Base-by-base conservation (phyloP, 2,797 vertebrate genomes). In the Pagetopsis macropterus region DNA sequence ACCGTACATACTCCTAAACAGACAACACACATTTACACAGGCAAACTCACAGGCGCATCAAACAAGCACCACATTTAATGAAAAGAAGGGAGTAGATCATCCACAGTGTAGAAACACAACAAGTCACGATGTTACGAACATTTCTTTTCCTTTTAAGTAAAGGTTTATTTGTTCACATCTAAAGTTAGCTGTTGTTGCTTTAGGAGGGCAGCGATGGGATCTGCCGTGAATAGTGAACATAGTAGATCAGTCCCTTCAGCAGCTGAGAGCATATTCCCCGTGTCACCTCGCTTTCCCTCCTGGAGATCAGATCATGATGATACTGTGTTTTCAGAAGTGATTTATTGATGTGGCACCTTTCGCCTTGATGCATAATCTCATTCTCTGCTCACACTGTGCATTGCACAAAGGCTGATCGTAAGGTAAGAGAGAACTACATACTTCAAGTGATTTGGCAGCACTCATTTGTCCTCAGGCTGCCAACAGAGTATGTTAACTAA, bases 341-440 rank as follows among this genome's bases (percentile, higher is more conserved):
- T 83, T 68, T 84, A 66, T 78, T 70, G 62, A 77, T 70, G 40
- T 69, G 70, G 41, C 74, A 76, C 73, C 55, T 78, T 76, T 65
- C 16, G 3, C 45, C 81, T 81, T 82, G 45, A 75, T 15, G 60
- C 69, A 79, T 88, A 75, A 87, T 84, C 72, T 79, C 27, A 49
- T 80, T 84, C 48, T 68, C 41, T 45, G 10, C 70, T 69, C 44
- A 11, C 58, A 19, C 50, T 52, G 55, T 71, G 50, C 54, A n/a
- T 19, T 58, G 46, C 68, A 49, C 56, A 79, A 54, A 44, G 33
- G 23, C 48, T 65, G 66, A 63, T 80, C 58, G 65, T 56, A 62
- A 56, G 23, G 16, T 52, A 33, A 74, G 52, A 41, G 48, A 62
- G 73, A 66, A 49, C 58, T 50, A 52, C 65, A 70, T 59, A 48